These are phyloP conservation scores for Leptobrachium ailaonicum DNA, from an alignment of 2,113 vertebrate species.

Conservation along the genomic window DNA sequence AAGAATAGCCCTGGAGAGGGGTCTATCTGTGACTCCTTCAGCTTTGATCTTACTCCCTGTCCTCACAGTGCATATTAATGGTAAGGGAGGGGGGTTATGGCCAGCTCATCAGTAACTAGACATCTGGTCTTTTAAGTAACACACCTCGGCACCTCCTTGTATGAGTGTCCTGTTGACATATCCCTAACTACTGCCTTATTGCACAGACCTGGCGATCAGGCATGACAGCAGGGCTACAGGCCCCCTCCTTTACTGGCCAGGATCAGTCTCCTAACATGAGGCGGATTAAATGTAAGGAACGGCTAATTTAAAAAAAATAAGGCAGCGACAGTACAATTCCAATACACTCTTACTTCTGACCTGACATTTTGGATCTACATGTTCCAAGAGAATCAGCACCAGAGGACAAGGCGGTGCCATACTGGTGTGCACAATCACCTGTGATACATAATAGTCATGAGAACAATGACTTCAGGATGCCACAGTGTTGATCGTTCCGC, in stretches of 20 bases:
- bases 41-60: conserved; percentile 37
- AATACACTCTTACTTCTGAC: neutral
- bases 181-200: conserved; percentile 2
- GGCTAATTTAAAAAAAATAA: neutral
- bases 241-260: neutral
- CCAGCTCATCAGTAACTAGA: conserved; percentile 7
- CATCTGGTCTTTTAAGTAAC: conserved; percentile 25
- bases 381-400: too few relatives aligned
- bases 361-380: too few relatives aligned
- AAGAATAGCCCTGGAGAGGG: conserved; percentile 45
- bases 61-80: conserved; percentile 18
- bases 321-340: too few relatives aligned
- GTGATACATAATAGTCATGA: too few relatives aligned
- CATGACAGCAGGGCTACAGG: neutral
- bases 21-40: conserved; percentile 38
- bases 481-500: too few relatives aligned
- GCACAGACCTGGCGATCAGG: neutral
- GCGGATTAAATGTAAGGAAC: neutral
- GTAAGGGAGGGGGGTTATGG: neutral
- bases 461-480: too few relatives aligned
- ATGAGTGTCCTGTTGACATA: conserved; percentile 27
- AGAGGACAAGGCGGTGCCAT: too few relatives aligned
- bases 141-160: conserved; percentile 33
- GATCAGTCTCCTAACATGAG: neutral
- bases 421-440: too few relatives aligned